Evolutionary conservation across 2,113 vertebrate genomes (phyloP), one percentile per base, ranked within the genome.

Genomic region (Neolamprologus fasciatus): DNA sequence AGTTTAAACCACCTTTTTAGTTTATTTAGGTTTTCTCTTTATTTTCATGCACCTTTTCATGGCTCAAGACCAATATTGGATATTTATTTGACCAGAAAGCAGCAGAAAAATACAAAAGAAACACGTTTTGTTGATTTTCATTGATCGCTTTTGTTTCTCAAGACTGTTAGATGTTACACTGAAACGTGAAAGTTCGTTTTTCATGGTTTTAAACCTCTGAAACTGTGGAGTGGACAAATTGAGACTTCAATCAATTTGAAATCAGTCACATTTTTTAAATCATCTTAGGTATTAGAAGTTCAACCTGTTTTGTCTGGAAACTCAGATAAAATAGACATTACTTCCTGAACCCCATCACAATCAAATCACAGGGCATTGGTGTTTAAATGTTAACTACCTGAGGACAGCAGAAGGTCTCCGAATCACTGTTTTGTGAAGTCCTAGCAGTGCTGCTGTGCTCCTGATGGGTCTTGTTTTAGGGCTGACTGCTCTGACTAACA

Each of bases 381-480:
- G 53, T 81, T 28, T 58, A 11, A 63, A 61, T 8, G 54, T 54
- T 68, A 21, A n/a, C 35, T 33, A 37, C 84, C 45, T 50, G 19
- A 54, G 58, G 35, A 90, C 57, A n/a, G 2, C 4, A 57, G 14
- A 35, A 14, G 12, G 13, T 81, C 37, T 76, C 26, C 16, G 35
- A 51, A 19, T 26, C 33, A 9, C 57, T 40, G 9, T 47, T 80
- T 17, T 61, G 45, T 87, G 19, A 76, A 76, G 63, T 86, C 61
- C 81, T 83, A 58, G 68, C 88, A 31, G 71, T 7, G 80, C 21
- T 26, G 13, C 83, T 11, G 35, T n/a, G 33, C 7, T 83, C 80
- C 86, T 86, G 85, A 92, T 57, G 16, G 85, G 58, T 80, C 79
- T 89, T 88, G 80, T 87, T 89, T 91, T 86, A 86, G 28, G 87